Conservation (phyloP, 2,888 invertebrate genomes). For the Elegia similella region DNA sequence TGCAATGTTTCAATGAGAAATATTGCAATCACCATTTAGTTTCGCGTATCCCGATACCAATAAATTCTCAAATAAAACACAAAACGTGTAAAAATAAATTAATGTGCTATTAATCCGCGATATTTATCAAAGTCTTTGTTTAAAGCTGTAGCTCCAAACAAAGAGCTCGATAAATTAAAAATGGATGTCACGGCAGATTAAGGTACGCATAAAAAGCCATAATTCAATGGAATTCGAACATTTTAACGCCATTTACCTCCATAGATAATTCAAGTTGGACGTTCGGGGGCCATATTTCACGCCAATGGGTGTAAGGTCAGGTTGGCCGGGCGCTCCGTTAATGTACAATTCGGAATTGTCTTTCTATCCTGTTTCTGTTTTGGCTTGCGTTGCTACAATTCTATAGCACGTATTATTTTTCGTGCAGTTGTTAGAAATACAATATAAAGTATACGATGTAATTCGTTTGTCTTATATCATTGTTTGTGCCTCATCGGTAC, state of each 20-base stretch:
- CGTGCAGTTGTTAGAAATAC: no score
- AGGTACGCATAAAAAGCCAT: slow-evolving; percentile 14
- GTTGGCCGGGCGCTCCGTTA: neutral
- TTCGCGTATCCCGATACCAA: neutral
- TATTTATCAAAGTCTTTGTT: slow-evolving; percentile 15
- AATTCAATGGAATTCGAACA: slow-evolving; percentile 17
- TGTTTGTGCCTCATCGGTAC: no score
- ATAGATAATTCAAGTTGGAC: slow-evolving; percentile 14
- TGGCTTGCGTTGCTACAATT: no score
- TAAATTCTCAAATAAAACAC: neutral
- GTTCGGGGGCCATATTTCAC: slow-evolving; percentile 11
- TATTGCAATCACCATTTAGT: no score
- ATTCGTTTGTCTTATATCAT: no score
- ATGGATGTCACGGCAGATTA: slow-evolving; percentile 15
- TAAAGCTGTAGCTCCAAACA: slow-evolving; percentile 1
- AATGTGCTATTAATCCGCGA: neutral
- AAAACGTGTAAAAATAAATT: slow-evolving; percentile 8
- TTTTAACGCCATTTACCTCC: slow-evolving; percentile 15
- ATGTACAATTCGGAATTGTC: neutral
- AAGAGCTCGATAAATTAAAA: slow-evolving; percentile 12
- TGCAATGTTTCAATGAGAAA: no score
- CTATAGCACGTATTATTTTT: no score
- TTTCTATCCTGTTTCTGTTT: no score
- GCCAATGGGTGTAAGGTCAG: slow-evolving; percentile 11
- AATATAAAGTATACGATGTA: no score